These are phyloP conservation scores for Drosophila ironensis DNA, from an alignment of 1,140 invertebrate genomes.

Conservation along the genomic window DNA sequence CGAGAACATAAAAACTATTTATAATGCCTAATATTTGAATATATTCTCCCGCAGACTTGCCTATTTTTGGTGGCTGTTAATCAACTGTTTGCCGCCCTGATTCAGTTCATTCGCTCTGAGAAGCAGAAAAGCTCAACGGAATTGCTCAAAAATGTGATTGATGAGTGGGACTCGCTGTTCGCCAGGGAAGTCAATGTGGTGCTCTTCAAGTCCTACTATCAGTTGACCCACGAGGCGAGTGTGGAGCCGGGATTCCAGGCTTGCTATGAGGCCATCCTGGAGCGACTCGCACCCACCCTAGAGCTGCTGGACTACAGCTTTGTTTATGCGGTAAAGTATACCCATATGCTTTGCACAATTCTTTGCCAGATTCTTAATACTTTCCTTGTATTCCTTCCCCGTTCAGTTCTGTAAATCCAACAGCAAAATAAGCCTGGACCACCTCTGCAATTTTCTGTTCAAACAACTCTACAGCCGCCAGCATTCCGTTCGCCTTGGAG, in stretches of 20 bases:
- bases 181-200: slow-evolving; percentile 82
- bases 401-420: slow-evolving; percentile 64
- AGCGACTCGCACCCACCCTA: slow-evolving; percentile 43
- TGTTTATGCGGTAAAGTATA: slow-evolving; percentile 52
- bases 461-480: slow-evolving; percentile 54
- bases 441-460: slow-evolving; percentile 72
- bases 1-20: not conserved
- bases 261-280: slow-evolving; percentile 45
- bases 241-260: slow-evolving; percentile 40
- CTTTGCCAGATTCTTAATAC: not conserved
- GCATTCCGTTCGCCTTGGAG: slow-evolving; percentile 51
- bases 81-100: slow-evolving; percentile 83
- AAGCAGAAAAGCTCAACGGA: slow-evolving; percentile 82
- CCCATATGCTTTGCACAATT: not conserved
- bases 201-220: slow-evolving; percentile 83
- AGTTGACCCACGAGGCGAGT: slow-evolving; percentile 37
- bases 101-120: slow-evolving; percentile 82
- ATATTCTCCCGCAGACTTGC: slow-evolving; percentile 71
- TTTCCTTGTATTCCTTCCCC: not conserved
- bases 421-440: slow-evolving; percentile 50
- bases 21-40: not conserved
- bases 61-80: slow-evolving; percentile 83
- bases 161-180: slow-evolving; percentile 86
- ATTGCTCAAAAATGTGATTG: slow-evolving; percentile 82
- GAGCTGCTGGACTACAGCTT: slow-evolving; percentile 63